These are phyloP conservation scores for Parnassius apollo DNA, from an alignment of 2,888 invertebrate species.

Conservation along the genomic window DNA sequence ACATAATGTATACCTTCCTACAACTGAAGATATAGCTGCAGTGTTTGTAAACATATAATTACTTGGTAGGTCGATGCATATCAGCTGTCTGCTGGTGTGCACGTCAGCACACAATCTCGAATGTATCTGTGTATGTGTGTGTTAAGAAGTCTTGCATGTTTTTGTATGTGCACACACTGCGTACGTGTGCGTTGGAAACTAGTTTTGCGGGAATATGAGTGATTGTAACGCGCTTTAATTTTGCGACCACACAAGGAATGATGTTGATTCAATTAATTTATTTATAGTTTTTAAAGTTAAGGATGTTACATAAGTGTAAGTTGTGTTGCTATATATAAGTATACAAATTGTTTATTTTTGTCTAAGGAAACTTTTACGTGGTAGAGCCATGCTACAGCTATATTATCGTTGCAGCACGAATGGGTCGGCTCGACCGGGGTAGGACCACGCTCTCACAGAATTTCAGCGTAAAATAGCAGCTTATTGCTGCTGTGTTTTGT, in stretches of 20 bases:
- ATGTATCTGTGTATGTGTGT: slow-evolving; percentile 33
- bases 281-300: slow-evolving; percentile 33
- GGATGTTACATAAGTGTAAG: too few species aligned
- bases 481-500: too few species aligned
- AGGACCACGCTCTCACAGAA: too few species aligned
- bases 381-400: too few species aligned
- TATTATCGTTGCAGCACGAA: too few species aligned
- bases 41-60: slow-evolving; percentile 80
- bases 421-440: too few species aligned
- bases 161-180: slow-evolving; percentile 23
- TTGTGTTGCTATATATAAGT: too few species aligned
- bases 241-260: slow-evolving; percentile 54
- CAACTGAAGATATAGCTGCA: slow-evolving; percentile 48
- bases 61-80: slow-evolving; percentile 79
- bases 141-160: slow-evolving; percentile 23
- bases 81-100: slow-evolving; percentile 52
- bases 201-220: slow-evolving; percentile 66
- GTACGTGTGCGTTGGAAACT: slow-evolving; percentile 51
- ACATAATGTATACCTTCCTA: slow-evolving; percentile 44
- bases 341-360: too few species aligned
- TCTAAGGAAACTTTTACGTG: too few species aligned
- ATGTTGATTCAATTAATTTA: slow-evolving; percentile 56
- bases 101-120: slow-evolving; percentile 28
- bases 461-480: too few species aligned
- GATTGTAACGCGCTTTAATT: slow-evolving; percentile 48